Evolutionary conservation across 2,888 invertebrate genomes (phyloP).

Genomic region (Tolmerus cingulatus): DNA sequence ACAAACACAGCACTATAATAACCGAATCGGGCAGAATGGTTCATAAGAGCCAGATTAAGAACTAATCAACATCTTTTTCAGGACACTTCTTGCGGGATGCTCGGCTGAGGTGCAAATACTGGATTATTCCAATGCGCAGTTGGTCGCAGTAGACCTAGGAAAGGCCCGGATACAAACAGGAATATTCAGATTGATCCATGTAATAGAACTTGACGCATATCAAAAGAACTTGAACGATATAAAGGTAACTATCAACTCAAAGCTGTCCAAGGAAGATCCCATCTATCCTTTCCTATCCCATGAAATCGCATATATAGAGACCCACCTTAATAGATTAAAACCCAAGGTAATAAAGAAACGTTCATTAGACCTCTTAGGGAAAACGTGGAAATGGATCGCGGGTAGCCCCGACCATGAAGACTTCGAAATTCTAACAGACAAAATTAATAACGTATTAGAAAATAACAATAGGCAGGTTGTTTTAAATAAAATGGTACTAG

Average conservation of each 20-base stretch:
- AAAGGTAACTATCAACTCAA: not conserved
- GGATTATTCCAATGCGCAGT: slow-evolving; percentile 37
- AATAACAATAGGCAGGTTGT: slow-evolving; percentile 30
- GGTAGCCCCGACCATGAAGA: slow-evolving; percentile 26
- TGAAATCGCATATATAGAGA: not conserved
- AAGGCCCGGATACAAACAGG: slow-evolving; percentile 39
- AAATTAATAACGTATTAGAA: slow-evolving; percentile 4
- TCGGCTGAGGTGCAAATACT: slow-evolving; percentile 36
- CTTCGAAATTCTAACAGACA: slow-evolving; percentile 13
- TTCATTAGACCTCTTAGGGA: slow-evolving; percentile 23
- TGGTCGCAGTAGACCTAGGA: slow-evolving; percentile 39
- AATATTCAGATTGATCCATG: slow-evolving; percentile 43
- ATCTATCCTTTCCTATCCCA: not conserved
- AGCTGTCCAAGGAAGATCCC: not conserved
- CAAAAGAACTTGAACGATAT: not conserved
- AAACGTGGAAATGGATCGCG: slow-evolving; percentile 25
- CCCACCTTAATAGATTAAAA: not conserved
- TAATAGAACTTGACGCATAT: slow-evolving; percentile 32
- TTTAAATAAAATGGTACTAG: not conserved
- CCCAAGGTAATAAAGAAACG: not conserved
- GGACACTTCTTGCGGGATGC: not conserved
- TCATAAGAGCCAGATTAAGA: slow-evolving; percentile 8
- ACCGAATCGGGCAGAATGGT: slow-evolving; percentile 3
- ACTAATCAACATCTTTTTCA: slow-evolving; percentile 3
- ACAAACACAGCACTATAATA: not conserved